A percentile compares a stretch with the other conserved stretches of the same genome.
Conservation (phyloP, 2,797 vertebrate species). For the Babyrousa celebensis region DNA sequence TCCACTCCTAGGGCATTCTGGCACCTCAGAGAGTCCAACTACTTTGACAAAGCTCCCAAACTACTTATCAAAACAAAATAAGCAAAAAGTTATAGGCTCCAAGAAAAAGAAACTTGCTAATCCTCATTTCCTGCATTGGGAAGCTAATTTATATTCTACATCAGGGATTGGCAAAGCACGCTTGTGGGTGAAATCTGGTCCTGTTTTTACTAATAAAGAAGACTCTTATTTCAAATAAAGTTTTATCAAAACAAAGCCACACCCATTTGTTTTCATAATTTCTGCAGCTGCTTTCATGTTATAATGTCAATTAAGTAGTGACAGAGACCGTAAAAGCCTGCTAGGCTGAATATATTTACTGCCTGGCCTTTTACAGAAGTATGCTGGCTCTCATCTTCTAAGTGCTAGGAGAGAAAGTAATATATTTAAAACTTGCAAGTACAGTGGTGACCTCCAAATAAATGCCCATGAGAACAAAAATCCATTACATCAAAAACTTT, state of each 20-base stretch:
- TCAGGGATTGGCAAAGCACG: neutral
- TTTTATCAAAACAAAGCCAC: neutral
- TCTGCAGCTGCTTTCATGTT: slow-evolving; percentile 43
- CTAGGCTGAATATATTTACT: slow-evolving; percentile 52
- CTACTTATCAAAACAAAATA: slow-evolving; percentile 54
- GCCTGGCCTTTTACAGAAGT: slow-evolving; percentile 16
- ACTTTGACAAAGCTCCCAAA: slow-evolving; percentile 48
- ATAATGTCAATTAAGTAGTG: neutral
- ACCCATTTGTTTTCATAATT: neutral
- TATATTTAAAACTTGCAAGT: slow-evolving; percentile 59
- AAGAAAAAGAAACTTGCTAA: slow-evolving; percentile 7
- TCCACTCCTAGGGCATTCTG: neutral
- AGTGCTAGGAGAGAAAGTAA: slow-evolving; percentile 35
- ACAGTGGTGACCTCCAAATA: slow-evolving; percentile 35
- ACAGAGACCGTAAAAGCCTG: neutral
- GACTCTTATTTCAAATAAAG: neutral
- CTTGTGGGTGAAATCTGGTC: neutral
- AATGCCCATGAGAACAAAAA: slow-evolving; percentile 39
- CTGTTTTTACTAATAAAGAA: slow-evolving; percentile 13
- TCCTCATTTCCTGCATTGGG: neutral
- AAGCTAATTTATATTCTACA: slow-evolving; percentile 56
- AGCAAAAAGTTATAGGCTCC: neutral
- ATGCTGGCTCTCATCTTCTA: neutral
- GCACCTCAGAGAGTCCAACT: slow-evolving; percentile 53
- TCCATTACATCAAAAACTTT: neutral